Base-by-base conservation (phyloP, 2,888 invertebrate genomes). In the Drosophila austrosaltans region DNA sequence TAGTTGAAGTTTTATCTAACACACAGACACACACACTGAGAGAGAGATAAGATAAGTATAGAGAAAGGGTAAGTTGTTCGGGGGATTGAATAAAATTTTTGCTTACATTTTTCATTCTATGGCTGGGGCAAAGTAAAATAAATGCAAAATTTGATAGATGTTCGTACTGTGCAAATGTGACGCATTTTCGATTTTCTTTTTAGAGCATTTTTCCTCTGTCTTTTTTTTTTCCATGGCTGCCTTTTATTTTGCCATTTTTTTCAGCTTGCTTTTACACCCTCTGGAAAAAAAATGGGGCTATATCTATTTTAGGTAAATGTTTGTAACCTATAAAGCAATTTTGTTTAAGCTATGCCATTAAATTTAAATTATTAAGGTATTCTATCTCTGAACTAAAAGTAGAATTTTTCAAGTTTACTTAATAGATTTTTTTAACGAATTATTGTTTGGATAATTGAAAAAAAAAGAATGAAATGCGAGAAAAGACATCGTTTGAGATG, bases 131-230 rank as follows among this genome's bases (percentile, higher is more conserved):
- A 25, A 16, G 48, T 48, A 70, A 63, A 76, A 80, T 72, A 82
- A 82, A 69, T 74, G 72, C 73, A 68, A 72, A 67, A 70, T 86
- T 86, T 88, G 83, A 84, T 84, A 88, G 89, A 84, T 84, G 79
- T 76, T 86, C 72, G 68, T 59, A 56, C 68, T 79, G 84, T 79
- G 71, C 68, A 72, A 87, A 78, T 80, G 78, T 68, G 83, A 80
- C 70, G 88, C 88, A 82, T 85, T 86, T 74, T 70, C 68, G 58
- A 79, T 79, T 75, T 82, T 71, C 69, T 68, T 71, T 65, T 61
- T 61, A 67, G 65, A 54, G 59, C 56, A 30, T 28, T 44, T 39
- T 16, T 32, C 20, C 40, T 48, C 10, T 16, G 16, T 16, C 16
- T 39, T 66, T 65, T 77, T 3, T 7, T 25, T 68, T 77, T 10